Base-by-base conservation (phyloP, 2,113 vertebrate genomes). In the Ploceus nigricollis region DNA sequence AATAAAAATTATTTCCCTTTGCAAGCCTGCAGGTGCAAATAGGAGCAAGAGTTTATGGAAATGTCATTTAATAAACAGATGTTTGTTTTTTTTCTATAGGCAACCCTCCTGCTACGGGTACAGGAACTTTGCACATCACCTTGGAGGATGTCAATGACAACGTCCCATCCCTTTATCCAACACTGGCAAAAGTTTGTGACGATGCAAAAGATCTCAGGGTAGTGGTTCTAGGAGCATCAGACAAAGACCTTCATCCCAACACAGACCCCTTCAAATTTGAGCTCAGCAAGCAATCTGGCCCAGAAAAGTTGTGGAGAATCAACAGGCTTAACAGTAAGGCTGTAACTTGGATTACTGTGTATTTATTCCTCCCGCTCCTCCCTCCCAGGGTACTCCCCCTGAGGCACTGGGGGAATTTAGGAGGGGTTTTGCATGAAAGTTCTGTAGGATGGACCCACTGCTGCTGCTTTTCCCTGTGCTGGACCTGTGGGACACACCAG, bases 131-230 rank as follows among this genome's bases (percentile, higher is more conserved):
- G 95, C 97, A 99, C 90, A 98, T 99, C 66, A 98, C 98, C 16
- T 95, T 99, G 97, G 98, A 99, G 39, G 99, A 99, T 30, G 98
- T 98, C 94, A 99, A 99, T 12, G 99, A 99, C 97, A 99, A 99
- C 0, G 98, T 98, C 6, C 99, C 99, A 15, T 98, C 98, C 50
- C 98, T 99, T 58, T 98, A 99, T n/a, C 99, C 99, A 23, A 98
- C 98, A 0, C 97, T 98, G 50, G 99, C 98, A 2, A 98, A 97
- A 45, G 98, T 99, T 51, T 99, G 99, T 18, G 99, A 99, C 3
- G 99, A 99, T 2, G 96, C 98, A 51, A 98, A 98, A 87, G 99
- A 99, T 57, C 98, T 99, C 94, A 99, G 98, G 19, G 98, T 99
- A 37, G 98, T 99, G 87, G 96, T 99, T 31, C 91, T 99, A 33